A percentile compares a stretch with the other conserved stretches of the same genome.
Conservation (phyloP, 2,797 vertebrate species). For the Schizopygopsis pylzovi region DNA sequence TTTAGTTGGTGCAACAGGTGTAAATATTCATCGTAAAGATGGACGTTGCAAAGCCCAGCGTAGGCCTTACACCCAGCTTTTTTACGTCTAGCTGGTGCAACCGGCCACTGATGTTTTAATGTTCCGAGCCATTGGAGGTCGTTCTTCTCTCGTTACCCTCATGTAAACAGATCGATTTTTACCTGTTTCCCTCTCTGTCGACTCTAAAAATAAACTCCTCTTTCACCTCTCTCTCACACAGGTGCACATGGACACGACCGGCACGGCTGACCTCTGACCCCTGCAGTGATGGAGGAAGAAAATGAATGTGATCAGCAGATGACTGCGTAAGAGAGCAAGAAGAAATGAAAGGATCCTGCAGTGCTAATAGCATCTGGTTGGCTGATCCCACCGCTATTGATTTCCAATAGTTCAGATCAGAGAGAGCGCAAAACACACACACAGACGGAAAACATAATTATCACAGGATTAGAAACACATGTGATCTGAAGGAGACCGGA, state of each 20-base stretch:
- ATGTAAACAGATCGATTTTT: conserved; percentile 79
- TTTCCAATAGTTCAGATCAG: conserved; percentile 81
- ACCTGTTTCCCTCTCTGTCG: conserved; percentile 68
- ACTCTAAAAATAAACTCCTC: conserved; percentile 74
- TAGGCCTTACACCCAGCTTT: too few relatives aligned
- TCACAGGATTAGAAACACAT: conserved; percentile 79
- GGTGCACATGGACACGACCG: not conserved
- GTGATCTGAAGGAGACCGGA: not conserved
- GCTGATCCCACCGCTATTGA: conserved; percentile 79
- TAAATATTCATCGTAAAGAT: too few relatives aligned
- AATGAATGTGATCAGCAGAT: not conserved
- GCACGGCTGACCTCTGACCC: conserved; percentile 56
- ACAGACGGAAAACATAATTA: conserved; percentile 80
- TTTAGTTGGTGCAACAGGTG: too few relatives aligned
- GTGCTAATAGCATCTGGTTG: conserved; percentile 76
- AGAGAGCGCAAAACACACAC: conserved; percentile 72
- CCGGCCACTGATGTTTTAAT: not conserved
- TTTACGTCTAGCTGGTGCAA: too few relatives aligned
- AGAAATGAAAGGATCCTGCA: not conserved
- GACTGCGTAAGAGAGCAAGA: not conserved
- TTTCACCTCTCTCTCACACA: conserved; percentile 45
- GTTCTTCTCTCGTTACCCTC: conserved; percentile 70
- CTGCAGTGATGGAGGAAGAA: not conserved
- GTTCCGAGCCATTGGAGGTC: conserved; percentile 64
- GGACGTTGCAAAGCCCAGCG: too few relatives aligned